These are phyloP conservation scores for Pachyuromys duprasi DNA, from an alignment of 2,797 vertebrate species.

Conservation along the genomic window DNA sequence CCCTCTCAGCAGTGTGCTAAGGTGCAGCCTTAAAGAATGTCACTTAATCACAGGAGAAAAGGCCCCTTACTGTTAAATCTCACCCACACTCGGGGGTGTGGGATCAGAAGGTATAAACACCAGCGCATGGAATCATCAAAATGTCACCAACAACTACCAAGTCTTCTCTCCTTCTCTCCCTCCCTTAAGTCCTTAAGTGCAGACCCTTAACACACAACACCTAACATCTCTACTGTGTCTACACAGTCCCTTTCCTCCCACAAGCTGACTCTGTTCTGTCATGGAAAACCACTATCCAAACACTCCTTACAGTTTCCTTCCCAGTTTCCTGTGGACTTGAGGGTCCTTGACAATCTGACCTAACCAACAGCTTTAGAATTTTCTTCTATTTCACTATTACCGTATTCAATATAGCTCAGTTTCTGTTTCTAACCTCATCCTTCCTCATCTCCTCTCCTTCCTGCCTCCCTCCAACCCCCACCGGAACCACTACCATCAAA, in stretches of 20 bases:
- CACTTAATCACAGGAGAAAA: neutral
- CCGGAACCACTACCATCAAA: neutral
- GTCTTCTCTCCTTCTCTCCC: neutral
- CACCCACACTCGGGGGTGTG: neutral
- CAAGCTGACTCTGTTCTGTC: neutral
- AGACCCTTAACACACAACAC: neutral
- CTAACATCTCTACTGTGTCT: neutral
- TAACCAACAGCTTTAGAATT: neutral
- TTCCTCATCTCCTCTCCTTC: neutral
- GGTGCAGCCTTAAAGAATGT: neutral
- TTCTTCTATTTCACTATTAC: neutral
- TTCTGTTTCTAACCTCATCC: neutral
- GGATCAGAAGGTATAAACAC: neutral
- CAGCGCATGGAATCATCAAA: neutral
- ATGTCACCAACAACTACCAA: neutral
- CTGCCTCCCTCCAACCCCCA: neutral
- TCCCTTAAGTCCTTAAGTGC: neutral
- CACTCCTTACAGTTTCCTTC: neutral
- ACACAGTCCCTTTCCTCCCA: neutral
- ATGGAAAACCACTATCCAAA: neutral
- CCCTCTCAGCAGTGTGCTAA: neutral
- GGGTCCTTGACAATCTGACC: neutral
- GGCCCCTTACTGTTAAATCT: neutral
- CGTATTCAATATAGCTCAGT: neutral
- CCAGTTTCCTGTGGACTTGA: neutral